phyloP scores from a whole-genome alignment of 2,797 vertebrate species.

The Acropternis orthonyx region DNA sequence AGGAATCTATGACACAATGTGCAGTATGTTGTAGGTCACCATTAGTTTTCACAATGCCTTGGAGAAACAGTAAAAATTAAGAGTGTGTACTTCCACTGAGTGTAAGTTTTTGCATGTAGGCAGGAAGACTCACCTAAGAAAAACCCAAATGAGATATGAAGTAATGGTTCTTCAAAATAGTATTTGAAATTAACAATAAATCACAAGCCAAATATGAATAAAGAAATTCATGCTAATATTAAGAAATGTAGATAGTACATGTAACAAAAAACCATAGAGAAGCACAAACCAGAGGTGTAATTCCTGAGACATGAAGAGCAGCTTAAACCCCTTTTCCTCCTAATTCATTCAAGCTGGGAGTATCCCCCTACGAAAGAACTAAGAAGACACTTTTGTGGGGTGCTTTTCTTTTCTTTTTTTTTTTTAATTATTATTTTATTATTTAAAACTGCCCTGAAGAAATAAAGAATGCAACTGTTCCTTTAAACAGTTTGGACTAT shows the following conservation, averaged over 20 bases:
- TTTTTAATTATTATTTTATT: background rate
- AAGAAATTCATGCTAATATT: background rate
- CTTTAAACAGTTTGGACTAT: slow-evolving; percentile 3
- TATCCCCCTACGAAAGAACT: background rate
- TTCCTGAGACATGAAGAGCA: background rate
- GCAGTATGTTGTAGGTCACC: background rate
- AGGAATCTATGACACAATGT: background rate
- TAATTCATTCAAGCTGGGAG: background rate
- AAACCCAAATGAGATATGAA: background rate
- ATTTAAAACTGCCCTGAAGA: background rate
- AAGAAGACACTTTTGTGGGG: background rate
- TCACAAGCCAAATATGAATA: background rate
- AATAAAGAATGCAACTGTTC: background rate
- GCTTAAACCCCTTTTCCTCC: background rate
- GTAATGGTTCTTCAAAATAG: background rate
- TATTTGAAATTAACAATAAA: background rate
- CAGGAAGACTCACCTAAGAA: background rate
- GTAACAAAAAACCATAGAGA: background rate
- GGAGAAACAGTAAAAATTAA: background rate
- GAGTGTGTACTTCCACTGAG: background rate
- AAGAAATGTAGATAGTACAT: background rate
- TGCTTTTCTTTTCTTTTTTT: background rate
- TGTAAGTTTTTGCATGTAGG: background rate
- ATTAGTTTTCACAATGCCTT: background rate
- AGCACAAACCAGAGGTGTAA: background rate